These are phyloP conservation scores for Clanis bilineata DNA, from an alignment of 2,888 invertebrate genomes.

Conservation along the genomic window DNA sequence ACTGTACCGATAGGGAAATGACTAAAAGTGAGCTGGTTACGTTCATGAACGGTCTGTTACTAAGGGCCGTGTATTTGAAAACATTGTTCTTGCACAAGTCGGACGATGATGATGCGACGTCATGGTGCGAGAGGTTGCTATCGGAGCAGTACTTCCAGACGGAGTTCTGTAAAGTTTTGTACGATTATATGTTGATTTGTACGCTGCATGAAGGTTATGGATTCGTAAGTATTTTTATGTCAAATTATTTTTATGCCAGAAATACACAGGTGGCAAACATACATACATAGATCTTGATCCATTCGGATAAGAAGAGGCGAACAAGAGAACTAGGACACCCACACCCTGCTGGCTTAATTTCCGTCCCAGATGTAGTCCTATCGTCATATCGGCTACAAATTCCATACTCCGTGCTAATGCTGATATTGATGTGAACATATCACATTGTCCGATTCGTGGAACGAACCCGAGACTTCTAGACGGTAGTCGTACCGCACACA, in stretches of 20 bases:
- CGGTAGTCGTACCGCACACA: too few relatives aligned
- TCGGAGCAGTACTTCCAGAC: conserved; percentile 30
- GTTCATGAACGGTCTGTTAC: conserved; percentile 36
- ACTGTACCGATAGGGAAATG: conserved; percentile 20
- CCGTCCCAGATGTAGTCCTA: too few relatives aligned
- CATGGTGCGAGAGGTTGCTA: conserved; percentile 39
- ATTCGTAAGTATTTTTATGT: conserved; percentile 54
- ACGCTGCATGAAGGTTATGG: conserved; percentile 53
- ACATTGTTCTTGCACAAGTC: conserved; percentile 35
- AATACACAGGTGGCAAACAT: background rate
- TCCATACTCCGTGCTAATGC: too few relatives aligned
- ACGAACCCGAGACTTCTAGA: too few relatives aligned
- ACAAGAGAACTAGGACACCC: too few relatives aligned
- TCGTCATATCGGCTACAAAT: too few relatives aligned
- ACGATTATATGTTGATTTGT: conserved; percentile 45
- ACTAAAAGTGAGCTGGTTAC: conserved; percentile 38
- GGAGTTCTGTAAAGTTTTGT: conserved; percentile 38
- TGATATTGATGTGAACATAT: too few relatives aligned
- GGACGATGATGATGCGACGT: conserved; percentile 31
- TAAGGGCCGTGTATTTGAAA: conserved; percentile 44
- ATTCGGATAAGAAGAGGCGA: too few relatives aligned
- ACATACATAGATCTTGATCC: too few relatives aligned
- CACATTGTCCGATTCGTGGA: too few relatives aligned
- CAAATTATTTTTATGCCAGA: background rate
- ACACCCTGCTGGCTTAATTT: too few relatives aligned